Base-by-base conservation (phyloP, 2,888 invertebrate species). In the Sesamia inferens region DNA sequence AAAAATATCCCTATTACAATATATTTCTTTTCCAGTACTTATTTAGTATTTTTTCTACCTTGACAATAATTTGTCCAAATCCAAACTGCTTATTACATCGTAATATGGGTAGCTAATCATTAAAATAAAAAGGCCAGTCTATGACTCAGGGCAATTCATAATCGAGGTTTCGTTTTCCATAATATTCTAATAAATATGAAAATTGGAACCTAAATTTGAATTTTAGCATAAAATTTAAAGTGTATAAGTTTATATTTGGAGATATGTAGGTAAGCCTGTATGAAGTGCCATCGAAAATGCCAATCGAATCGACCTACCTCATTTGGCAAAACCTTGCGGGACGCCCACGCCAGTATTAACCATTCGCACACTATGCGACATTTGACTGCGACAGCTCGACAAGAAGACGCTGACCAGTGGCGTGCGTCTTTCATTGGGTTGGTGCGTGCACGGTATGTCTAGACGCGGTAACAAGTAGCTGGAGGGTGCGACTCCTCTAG, bases 241-340 rank as follows among this genome's bases (percentile, higher is more conserved):
- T 79, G 44, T 68, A 70, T 61, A 71, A 14, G n/a, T 58, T 84
- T 83, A 71, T 85, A 78, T 83, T 59, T 57, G 73, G 82, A 42
- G 8, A n/a, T 65, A 31, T 19, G 47, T 47, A 42, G 42, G 61
- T 80, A 71, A 59, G 31, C 48, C 58, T 62, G 54, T 64, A 44
- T 51, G 62, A 70, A 78, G 57, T 80, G 58, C 71, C 78, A 74
- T 83, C 70, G 73, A 87, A 85, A 80, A 86, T 86, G 71, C 78
- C 82, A 84, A 69, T 81, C 81, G 80, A 84, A 69, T 81, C 81
- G 80, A 76, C 82, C 81, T 85, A 84, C 83, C 83, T 83, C 42
- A 55, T 54, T 72, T 63, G 51, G 68, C 74, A 65, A 72, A 76
- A 64, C 76, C 81, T 82, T 85, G 73, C 51, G 31, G 16, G 7